These are phyloP conservation scores for Callosobruchus maculatus DNA, from an alignment of 2,888 invertebrate genomes.

Conservation along the genomic window DNA sequence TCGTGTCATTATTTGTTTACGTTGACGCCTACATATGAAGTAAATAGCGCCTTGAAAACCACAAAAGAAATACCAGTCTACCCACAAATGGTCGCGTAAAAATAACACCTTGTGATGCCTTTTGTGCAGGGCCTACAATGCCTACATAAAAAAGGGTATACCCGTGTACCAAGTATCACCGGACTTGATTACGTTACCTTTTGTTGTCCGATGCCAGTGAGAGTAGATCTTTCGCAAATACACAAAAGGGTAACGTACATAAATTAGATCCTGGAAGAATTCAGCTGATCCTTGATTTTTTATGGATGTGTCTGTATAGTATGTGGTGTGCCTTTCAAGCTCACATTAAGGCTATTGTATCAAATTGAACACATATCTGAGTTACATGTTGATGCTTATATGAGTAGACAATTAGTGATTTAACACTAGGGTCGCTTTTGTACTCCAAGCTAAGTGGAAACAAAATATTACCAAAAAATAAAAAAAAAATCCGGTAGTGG, in stretches of 20 bases:
- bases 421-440: no score
- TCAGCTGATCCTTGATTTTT: neutral
- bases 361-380: no score
- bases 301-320: neutral
- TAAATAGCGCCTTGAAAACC: neutral
- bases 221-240: neutral
- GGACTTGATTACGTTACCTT: neutral
- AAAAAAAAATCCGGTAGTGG: no score
- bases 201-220: neutral
- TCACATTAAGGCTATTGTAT: no score
- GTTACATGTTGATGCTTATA: no score
- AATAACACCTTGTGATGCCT: neutral
- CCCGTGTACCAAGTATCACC: neutral
- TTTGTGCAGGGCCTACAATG: neutral
- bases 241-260: neutral
- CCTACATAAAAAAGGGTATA: neutral
- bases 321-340: neutral
- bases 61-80: constrained; percentile 5
- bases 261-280: neutral
- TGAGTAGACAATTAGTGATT: no score
- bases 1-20: constrained; percentile 7
- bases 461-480: no score
- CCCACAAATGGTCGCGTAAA: neutral
- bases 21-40: constrained; percentile 1
- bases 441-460: no score